Conservation (phyloP, 1,140 invertebrate genomes). For the Drosophila chauvacae region DNA sequence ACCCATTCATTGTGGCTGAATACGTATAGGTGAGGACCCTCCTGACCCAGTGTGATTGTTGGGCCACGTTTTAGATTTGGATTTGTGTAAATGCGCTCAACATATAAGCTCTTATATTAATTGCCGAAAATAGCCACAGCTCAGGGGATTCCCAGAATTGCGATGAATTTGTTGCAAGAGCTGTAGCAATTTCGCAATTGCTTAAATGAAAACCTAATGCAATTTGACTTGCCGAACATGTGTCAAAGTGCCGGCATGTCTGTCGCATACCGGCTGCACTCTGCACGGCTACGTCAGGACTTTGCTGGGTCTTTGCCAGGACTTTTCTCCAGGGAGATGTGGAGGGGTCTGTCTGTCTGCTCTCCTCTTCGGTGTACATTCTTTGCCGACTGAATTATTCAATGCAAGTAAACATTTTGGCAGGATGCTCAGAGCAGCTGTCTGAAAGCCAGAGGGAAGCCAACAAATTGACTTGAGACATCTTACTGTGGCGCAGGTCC, state of each 20-base stretch:
- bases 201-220: constrained; percentile 50
- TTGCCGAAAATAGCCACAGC: constrained; percentile 42
- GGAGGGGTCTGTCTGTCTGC: constrained; percentile 4
- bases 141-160: background rate
- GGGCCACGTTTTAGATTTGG: constrained; percentile 23
- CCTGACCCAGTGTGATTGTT: constrained; percentile 13
- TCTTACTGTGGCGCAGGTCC: constrained; percentile 27
- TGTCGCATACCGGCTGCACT: constrained; percentile 47
- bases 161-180: constrained; percentile 9
- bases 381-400: constrained; percentile 51
- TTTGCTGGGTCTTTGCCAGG: constrained; percentile 14
- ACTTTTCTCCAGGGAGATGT: background rate
- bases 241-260: constrained; percentile 53
- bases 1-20: constrained; percentile 45
- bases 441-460: constrained; percentile 45
- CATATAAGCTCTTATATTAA: constrained; percentile 62
- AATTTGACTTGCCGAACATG: constrained; percentile 57
- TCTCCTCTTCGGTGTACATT: constrained; percentile 22
- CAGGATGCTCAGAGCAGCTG: constrained; percentile 36
- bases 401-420: constrained; percentile 66
- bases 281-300: constrained; percentile 7
- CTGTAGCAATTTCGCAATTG: constrained; percentile 41
- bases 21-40: background rate
- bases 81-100: constrained; percentile 64
- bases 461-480: constrained; percentile 72